Evolutionary conservation across 2,113 vertebrate species (phyloP).

Genomic region (Calidris pygmaea): DNA sequence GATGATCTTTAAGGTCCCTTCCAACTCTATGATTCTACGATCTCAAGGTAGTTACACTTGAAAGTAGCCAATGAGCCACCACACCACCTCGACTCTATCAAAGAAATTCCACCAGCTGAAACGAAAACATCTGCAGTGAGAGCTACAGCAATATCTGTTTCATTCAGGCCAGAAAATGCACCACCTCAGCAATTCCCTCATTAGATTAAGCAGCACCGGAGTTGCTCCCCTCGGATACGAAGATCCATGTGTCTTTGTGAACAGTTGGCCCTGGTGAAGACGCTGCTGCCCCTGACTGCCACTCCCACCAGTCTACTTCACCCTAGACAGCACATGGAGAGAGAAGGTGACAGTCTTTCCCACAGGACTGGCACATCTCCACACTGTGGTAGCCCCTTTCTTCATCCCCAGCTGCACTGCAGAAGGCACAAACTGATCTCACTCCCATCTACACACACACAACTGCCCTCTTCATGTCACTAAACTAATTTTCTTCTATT

Average conservation of each 20-base stretch:
- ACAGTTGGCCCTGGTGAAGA: too few species aligned
- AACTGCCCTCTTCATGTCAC: background rate
- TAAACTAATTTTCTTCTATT: background rate
- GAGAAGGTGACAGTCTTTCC: background rate
- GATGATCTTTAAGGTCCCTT: too few species aligned
- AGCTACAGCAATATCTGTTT: background rate
- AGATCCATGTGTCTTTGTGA: too few species aligned
- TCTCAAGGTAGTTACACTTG: background rate
- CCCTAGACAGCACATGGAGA: background rate
- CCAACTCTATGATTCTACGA: too few species aligned
- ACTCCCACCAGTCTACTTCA: background rate
- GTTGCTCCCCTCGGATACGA: rapidly evolving
- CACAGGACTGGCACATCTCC: background rate
- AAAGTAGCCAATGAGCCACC: background rate
- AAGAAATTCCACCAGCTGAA: background rate
- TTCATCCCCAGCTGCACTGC: background rate
- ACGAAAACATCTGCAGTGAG: rapidly evolving
- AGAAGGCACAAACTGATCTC: background rate
- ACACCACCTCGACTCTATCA: background rate
- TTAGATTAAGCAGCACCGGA: background rate
- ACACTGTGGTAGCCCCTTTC: background rate
- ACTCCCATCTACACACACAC: background rate
- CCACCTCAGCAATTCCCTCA: background rate
- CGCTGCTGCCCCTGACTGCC: background rate
- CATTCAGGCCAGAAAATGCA: background rate